Conservation (phyloP, 53 echinoderm and acorn worm genomes). For the Paracentrotus lividus region DNA sequence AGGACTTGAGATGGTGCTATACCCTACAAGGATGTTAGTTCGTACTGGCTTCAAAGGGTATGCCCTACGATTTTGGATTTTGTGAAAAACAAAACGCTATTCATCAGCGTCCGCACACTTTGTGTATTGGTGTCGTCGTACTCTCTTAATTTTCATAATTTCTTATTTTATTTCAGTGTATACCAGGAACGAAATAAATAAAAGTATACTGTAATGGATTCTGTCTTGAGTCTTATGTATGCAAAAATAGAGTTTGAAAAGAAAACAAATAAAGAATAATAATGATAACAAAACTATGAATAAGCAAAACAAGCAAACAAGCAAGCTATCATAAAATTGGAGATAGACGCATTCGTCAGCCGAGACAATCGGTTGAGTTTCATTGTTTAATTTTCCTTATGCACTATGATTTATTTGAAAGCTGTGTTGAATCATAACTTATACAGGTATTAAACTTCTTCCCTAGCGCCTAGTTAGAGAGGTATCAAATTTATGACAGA, state of each 20-base stretch:
- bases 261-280: too few species aligned
- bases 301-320: background rate
- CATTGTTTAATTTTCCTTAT: background rate
- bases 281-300: background rate
- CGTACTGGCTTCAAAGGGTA: too few species aligned
- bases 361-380: background rate
- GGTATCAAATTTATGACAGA: background rate
- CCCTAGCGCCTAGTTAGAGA: background rate
- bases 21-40: too few species aligned
- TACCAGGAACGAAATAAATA: too few species aligned
- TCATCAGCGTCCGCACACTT: too few species aligned
- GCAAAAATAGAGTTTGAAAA: too few species aligned
- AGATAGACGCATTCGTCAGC: background rate
- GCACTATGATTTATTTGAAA: background rate
- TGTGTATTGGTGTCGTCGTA: too few species aligned
- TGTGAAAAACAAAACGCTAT: too few species aligned
- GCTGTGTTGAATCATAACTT: background rate
- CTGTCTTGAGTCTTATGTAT: background rate
- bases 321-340: background rate
- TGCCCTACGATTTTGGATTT: too few species aligned
- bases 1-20: too few species aligned
- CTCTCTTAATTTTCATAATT: too few species aligned
- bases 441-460: background rate
- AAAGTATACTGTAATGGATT: background rate
- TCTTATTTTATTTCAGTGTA: too few species aligned